A percentile compares a stretch with the other conserved stretches of the same genome.
phyloP scores from a whole-genome alignment of 2,797 vertebrate genomes.

The Furcifer pardalis region DNA sequence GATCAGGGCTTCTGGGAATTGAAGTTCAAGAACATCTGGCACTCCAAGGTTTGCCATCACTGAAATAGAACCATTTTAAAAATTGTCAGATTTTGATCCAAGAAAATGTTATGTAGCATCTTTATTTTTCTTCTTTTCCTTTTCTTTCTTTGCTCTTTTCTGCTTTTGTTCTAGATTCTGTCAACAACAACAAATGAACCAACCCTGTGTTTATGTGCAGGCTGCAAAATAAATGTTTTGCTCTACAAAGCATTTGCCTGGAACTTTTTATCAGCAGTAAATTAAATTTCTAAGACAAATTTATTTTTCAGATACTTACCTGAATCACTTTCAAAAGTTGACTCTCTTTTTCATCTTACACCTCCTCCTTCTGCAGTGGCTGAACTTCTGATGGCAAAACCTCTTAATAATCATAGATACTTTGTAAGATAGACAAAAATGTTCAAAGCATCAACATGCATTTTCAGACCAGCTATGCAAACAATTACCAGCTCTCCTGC shows the following conservation, averaged over 20 bases:
- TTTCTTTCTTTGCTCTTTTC: too few relatives aligned
- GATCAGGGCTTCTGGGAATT: too few relatives aligned
- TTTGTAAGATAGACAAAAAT: neutral
- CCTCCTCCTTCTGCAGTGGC: neutral
- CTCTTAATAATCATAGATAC: neutral
- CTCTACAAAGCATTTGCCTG: slow-evolving; percentile 1
- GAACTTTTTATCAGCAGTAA: neutral
- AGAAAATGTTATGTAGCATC: neutral
- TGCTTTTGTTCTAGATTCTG: neutral
- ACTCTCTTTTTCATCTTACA: neutral
- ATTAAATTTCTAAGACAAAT: neutral
- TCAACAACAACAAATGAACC: slow-evolving; percentile 17
- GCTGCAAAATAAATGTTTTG: neutral
- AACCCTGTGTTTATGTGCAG: neutral
- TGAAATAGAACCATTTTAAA: too few relatives aligned
- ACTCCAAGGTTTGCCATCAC: too few relatives aligned
- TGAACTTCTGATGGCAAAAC: neutral
- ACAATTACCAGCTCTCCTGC: too few relatives aligned
- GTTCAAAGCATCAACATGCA: neutral
- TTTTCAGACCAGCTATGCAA: too few relatives aligned
- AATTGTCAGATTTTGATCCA: neutral
- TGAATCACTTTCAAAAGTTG: too few relatives aligned
- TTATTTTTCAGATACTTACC: neutral
- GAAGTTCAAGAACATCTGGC: too few relatives aligned
- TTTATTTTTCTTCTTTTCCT: neutral